These are phyloP conservation scores for Chionomys nivalis DNA, from an alignment of 2,113 vertebrate genomes.

Conservation along the genomic window DNA sequence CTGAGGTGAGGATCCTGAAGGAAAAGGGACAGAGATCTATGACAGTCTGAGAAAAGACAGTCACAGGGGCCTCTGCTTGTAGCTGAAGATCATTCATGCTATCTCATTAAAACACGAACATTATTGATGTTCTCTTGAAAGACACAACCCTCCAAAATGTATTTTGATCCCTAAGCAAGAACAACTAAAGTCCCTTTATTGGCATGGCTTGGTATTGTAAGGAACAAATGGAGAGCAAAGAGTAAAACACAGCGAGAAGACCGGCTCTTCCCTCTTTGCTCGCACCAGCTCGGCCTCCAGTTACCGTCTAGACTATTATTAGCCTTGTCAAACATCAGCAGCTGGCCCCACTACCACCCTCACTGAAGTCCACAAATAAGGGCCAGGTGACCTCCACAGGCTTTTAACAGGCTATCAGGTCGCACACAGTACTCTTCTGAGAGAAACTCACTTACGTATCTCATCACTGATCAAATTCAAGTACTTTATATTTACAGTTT, in stretches of 20 bases:
- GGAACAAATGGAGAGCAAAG: not conserved
- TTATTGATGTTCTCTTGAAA: not conserved
- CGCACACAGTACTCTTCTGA: constrained; percentile 74
- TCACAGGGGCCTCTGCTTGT: not conserved
- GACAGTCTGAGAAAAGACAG: not conserved
- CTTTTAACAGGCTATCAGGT: constrained; percentile 67
- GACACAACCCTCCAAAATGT: not conserved
- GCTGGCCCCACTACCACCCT: constrained; percentile 19
- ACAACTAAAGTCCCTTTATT: not conserved
- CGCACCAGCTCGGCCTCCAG: not conserved
- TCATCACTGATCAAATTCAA: constrained; percentile 86
- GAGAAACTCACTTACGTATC: constrained; percentile 85
- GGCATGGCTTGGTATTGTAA: not conserved
- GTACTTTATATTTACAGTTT: constrained; percentile 88
- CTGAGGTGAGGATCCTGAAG: not conserved
- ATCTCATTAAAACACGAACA: not conserved
- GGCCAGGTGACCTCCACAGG: constrained; percentile 70
- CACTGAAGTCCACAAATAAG: constrained; percentile 60
- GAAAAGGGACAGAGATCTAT: not conserved
- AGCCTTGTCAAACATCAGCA: not conserved
- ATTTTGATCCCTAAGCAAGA: not conserved
- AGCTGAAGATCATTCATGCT: not conserved
- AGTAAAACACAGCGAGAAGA: not conserved
- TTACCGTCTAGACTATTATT: not conserved
- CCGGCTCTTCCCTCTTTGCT: not conserved